Conservation (phyloP, 2,113 vertebrate genomes). For the Pontoporia blainvillei region DNA sequence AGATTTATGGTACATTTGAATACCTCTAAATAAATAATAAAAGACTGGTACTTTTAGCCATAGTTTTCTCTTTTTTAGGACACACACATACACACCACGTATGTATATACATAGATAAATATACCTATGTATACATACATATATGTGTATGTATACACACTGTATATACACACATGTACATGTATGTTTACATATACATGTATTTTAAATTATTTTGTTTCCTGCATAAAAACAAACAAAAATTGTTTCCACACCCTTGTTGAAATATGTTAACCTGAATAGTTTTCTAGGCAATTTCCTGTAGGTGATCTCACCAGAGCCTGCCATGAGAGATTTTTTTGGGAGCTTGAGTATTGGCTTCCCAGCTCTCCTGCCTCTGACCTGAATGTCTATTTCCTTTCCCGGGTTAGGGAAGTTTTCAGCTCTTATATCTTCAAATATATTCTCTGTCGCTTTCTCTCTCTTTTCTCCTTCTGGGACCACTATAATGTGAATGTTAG, state of each 20-base stretch:
- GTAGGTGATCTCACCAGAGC: background rate
- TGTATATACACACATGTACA: background rate
- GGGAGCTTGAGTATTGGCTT: background rate
- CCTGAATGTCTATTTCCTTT: background rate
- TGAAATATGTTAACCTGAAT: background rate
- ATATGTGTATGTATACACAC: background rate
- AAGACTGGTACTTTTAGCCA: background rate
- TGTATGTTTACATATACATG: background rate
- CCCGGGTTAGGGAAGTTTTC: background rate
- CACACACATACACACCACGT: background rate
- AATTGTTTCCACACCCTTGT: background rate
- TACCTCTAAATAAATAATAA: background rate
- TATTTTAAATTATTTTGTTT: slow-evolving; percentile 10
- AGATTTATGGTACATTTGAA: background rate
- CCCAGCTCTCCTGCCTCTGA: background rate
- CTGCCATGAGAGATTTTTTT: background rate
- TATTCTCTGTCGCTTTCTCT: background rate
- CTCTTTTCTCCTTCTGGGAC: background rate
- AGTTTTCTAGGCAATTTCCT: background rate
- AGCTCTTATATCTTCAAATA: background rate
- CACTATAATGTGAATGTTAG: background rate
- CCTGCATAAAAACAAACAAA: background rate
- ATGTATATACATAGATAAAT: background rate
- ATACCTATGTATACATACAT: background rate
- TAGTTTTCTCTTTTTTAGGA: background rate